Conservation (phyloP, 1,140 invertebrate species). For the Trachymyrmex septentrionalis region DNA sequence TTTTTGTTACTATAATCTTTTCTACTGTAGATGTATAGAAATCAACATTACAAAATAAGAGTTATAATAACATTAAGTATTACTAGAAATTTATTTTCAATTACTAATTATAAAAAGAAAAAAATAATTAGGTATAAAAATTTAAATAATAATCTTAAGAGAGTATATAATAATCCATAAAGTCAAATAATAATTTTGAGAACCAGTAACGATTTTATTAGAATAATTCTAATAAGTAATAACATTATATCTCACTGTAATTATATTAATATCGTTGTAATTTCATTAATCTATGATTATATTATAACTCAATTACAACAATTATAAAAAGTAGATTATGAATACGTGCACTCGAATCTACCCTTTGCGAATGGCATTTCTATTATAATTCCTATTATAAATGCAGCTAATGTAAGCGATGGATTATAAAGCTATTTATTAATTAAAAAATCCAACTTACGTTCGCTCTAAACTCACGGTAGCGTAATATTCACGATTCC, state of each 20-base stretch:
- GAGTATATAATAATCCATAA: not conserved
- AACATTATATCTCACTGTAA: not conserved
- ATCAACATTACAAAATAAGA: not conserved
- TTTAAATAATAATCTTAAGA: constrained; percentile 4
- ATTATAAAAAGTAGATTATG: not conserved
- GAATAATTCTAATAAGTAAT: not conserved
- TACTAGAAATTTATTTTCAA: not conserved
- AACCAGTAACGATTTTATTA: not conserved
- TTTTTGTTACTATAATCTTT: not conserved
- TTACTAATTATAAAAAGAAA: not conserved
- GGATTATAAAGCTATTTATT: not conserved
- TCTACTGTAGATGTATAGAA: not conserved
- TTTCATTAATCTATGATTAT: too few relatives aligned
- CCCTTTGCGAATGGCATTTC: not conserved
- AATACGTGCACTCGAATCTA: not conserved
- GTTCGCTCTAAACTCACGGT: constrained; percentile 13
- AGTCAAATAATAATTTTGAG: not conserved
- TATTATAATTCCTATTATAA: not conserved
- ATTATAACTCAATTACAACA: not conserved
- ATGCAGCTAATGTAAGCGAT: not conserved
- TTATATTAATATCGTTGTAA: not conserved
- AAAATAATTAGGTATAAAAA: not conserved
- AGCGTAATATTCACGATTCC: constrained; percentile 30
- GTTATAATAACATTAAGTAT: not conserved
- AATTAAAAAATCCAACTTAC: constrained; percentile 46